phyloP scores from a whole-genome alignment of 2,888 invertebrate species.

The Eupithecia dodoneata region DNA sequence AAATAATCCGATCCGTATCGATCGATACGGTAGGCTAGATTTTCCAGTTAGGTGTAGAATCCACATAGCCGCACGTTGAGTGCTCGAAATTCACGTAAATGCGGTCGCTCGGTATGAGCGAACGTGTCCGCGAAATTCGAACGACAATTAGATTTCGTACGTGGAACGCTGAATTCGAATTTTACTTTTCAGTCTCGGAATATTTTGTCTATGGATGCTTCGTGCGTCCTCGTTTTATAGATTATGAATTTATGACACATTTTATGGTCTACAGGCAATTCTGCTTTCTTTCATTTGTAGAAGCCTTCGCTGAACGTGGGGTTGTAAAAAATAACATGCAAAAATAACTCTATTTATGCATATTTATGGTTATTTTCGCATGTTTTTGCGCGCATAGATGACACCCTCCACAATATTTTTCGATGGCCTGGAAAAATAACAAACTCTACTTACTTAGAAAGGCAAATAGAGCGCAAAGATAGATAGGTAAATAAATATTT shows the following conservation, averaged over 20 bases:
- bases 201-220: conserved; percentile 9
- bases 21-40: not conserved
- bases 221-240: not conserved
- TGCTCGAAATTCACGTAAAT: conserved; percentile 28
- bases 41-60: not conserved
- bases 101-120: conserved; percentile 17
- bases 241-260: not conserved
- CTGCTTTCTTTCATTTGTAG: not conserved
- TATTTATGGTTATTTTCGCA: too few species aligned
- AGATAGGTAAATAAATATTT: not conserved
- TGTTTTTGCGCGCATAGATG: not conserved
- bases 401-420: not conserved
- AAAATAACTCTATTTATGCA: not conserved
- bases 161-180: conserved; percentile 12
- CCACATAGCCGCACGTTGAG: conserved; percentile 23
- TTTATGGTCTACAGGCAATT: not conserved
- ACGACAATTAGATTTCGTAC: conserved; percentile 29
- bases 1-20: not conserved
- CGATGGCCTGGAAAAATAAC: not conserved
- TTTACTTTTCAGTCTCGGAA: not conserved
- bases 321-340: not conserved
- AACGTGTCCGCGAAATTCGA: conserved; percentile 31
- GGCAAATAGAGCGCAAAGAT: not conserved
- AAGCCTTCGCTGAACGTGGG: not conserved
- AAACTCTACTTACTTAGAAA: conserved; percentile 1